Evolutionary conservation across 1,140 invertebrate genomes (phyloP).

Genomic region (Lucilia cuprina): DNA sequence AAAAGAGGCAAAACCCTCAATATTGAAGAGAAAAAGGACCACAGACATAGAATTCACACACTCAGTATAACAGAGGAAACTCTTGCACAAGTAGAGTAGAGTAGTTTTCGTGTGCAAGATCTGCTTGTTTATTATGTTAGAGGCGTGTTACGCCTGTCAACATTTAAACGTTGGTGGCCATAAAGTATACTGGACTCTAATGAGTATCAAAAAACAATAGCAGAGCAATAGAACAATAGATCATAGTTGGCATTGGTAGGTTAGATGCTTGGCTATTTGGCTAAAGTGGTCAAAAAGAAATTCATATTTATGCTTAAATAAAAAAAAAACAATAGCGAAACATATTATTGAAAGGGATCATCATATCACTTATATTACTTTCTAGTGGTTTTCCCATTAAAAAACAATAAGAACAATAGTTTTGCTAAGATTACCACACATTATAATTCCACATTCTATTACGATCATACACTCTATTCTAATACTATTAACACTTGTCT

Average conservation of each 20-base stretch:
- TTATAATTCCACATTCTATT: background rate
- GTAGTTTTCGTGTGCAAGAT: background rate
- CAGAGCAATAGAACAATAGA: background rate
- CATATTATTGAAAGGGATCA: background rate
- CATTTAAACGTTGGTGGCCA: constrained; percentile 60
- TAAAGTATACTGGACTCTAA: background rate
- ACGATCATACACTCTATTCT: background rate
- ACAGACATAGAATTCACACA: background rate
- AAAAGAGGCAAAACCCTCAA: background rate
- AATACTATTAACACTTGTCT: background rate
- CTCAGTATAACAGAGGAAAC: background rate
- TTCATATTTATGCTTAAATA: constrained; percentile 39
- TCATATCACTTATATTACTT: background rate
- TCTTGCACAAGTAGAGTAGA: background rate
- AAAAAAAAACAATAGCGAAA: background rate
- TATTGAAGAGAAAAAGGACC: background rate
- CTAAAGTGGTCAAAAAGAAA: background rate
- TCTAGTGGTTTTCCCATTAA: background rate
- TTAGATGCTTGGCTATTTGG: no score
- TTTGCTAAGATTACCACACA: background rate
- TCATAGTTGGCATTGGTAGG: background rate
- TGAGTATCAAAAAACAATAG: background rate
- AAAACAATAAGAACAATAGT: background rate
- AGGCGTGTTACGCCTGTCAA: constrained; percentile 60
- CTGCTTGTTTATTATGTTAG: constrained; percentile 50